These are phyloP conservation scores for Drosophila mettleri DNA, from an alignment of 2,888 invertebrate genomes.

Conservation along the genomic window DNA sequence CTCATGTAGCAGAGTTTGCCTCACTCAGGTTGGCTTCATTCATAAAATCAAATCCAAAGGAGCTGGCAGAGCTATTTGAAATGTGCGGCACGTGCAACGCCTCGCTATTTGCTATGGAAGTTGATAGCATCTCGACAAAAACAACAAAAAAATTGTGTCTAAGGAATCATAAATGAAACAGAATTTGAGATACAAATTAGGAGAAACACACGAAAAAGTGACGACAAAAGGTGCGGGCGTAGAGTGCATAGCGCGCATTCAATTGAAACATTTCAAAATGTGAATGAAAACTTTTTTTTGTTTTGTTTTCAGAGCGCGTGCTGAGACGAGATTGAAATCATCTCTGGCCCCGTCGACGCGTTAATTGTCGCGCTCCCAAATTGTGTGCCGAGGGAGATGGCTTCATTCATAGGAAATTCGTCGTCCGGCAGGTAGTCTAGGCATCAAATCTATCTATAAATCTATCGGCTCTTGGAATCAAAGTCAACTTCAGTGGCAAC, in stretches of 20 bases:
- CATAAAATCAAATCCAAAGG: conserved; percentile 50
- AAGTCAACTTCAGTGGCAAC: conserved; percentile 45
- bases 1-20: conserved; percentile 12
- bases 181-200: conserved; percentile 69
- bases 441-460: conserved; percentile 11
- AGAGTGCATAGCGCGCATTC: conserved; percentile 12
- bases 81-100: conserved; percentile 65
- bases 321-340: conserved; percentile 50
- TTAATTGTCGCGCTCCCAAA: conserved; percentile 47
- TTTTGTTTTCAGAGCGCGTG: conserved; percentile 63
- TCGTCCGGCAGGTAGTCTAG: conserved; percentile 41
- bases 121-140: conserved; percentile 60
- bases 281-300: conserved; percentile 69
- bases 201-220: conserved; percentile 34
- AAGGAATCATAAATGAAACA: conserved; percentile 60
- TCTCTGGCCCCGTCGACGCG: conserved; percentile 35
- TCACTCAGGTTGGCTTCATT: conserved; percentile 53
- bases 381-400: conserved; percentile 33
- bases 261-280: conserved; percentile 51
- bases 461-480: background rate
- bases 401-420: conserved; percentile 66
- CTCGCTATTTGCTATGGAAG: conserved; percentile 54
- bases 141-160: background rate
- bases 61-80: conserved; percentile 39
- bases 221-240: conserved; percentile 55